A percentile compares a stretch with the other conserved stretches of the same genome.
These are phyloP conservation scores for Tapera naevia DNA, from an alignment of 2,797 vertebrate genomes.

Conservation along the genomic window DNA sequence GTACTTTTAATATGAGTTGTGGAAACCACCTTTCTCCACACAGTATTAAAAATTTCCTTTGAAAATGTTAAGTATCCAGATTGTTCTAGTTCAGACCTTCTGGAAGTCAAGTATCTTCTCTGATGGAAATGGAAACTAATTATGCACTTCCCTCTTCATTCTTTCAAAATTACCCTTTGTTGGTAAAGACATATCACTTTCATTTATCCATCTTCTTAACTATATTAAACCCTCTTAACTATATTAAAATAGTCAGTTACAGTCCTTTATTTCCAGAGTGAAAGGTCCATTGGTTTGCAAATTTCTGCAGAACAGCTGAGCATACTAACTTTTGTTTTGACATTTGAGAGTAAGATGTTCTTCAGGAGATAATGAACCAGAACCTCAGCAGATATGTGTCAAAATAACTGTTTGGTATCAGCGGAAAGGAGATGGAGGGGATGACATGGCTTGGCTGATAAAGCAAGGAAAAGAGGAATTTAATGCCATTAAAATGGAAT, in stretches of 20 bases:
- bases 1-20: background rate
- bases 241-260: slow-evolving; percentile 3
- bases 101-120: background rate
- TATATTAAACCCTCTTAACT: slow-evolving; percentile 4
- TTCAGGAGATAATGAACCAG: background rate
- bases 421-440: background rate
- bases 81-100: background rate
- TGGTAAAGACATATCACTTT: background rate
- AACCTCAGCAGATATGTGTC: background rate
- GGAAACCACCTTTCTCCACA: background rate
- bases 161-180: background rate
- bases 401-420: background rate
- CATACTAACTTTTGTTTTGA: slow-evolving; percentile 9
- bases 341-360: slow-evolving; percentile 15
- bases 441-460: background rate
- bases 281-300: slow-evolving; percentile 49
- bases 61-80: background rate
- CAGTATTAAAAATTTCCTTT: background rate
- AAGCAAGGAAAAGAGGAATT: background rate
- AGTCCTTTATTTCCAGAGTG: slow-evolving; percentile 20
- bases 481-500: background rate
- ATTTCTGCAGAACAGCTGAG: slow-evolving; percentile 26
- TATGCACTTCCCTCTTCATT: background rate
- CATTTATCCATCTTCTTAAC: slow-evolving; percentile 26
- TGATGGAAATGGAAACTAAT: background rate